A percentile compares a stretch with the other conserved stretches of the same genome.
Conservation (phyloP, 2,113 vertebrate genomes). For the Cinclus mexicanus region DNA sequence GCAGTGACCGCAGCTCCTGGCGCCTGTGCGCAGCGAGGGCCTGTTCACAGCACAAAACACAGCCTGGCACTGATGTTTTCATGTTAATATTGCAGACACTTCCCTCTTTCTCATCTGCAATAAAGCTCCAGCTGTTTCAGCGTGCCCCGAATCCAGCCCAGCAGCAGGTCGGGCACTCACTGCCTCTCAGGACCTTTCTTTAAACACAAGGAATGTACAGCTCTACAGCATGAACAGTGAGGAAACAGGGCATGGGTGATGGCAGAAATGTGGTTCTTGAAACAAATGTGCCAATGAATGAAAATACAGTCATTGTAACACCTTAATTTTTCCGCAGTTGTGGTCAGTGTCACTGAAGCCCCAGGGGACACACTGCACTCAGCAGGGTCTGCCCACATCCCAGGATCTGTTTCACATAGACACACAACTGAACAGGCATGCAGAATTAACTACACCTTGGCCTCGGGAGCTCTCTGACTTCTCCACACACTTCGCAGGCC, state of each 20-base stretch:
- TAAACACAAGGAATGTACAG: background rate
- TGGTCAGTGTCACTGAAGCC: background rate
- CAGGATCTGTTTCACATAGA: background rate
- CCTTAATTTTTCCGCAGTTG: background rate
- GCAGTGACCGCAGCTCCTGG: background rate
- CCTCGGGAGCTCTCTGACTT: background rate
- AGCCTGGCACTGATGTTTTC: background rate
- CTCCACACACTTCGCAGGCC: background rate
- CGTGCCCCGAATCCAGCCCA: accelerated
- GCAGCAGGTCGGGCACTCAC: accelerated
- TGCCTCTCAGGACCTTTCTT: background rate
- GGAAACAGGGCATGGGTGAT: background rate
- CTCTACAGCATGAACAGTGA: background rate
- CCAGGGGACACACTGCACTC: background rate
- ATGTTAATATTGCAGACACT: background rate
- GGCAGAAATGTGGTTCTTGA: background rate
- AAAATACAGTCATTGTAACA: background rate
- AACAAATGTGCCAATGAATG: background rate
- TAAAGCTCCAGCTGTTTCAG: background rate
- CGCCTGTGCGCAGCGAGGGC: accelerated
- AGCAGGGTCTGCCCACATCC: background rate
- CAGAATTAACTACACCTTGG: conserved; percentile 20
- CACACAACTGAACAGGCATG: conserved; percentile 48
- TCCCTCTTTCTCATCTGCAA: background rate
- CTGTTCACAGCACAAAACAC: background rate